phyloP scores from a whole-genome alignment of 2,888 invertebrate species.

The Lordiphosa fenestrarum region DNA sequence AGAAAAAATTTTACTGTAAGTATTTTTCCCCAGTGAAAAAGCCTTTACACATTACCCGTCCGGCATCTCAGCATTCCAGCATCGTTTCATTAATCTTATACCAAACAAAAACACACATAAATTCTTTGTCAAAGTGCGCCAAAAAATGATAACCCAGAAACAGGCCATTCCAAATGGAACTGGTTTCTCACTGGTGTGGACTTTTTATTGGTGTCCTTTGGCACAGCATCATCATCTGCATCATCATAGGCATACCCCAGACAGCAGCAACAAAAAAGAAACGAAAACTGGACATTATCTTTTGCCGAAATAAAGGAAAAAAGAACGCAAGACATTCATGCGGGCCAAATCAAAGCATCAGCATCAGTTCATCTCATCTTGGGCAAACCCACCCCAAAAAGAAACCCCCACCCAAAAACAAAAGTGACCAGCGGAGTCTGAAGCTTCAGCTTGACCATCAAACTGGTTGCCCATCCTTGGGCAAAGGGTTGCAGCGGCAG shows the following conservation, averaged over 20 bases:
- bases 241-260: constrained; percentile 14
- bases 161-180: constrained; percentile 1
- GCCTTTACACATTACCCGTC: too few species aligned
- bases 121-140: too few species aligned
- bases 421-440: constrained; percentile 50
- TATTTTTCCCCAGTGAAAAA: too few species aligned
- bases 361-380: constrained; percentile 17
- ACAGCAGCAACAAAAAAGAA: constrained; percentile 24
- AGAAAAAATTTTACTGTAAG: too few species aligned
- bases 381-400: constrained; percentile 41
- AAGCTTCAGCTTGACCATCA: constrained; percentile 29
- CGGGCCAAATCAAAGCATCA: constrained; percentile 57
- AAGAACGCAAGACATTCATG: constrained; percentile 40
- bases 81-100: too few species aligned
- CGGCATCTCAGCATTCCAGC: too few species aligned
- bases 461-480: constrained; percentile 54
- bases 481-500: constrained; percentile 22
- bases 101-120: too few species aligned
- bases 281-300: constrained; percentile 69
- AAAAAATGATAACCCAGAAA: too few species aligned
- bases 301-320: constrained; percentile 47
- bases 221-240: constrained; percentile 42
- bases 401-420: background rate
- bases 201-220: constrained; percentile 72
- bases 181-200: constrained; percentile 37